Percentiles rank a stretch among this genome's conserved stretches.
phyloP scores from a whole-genome alignment of 2,113 vertebrate genomes.

The Scartelaos histophorus region DNA sequence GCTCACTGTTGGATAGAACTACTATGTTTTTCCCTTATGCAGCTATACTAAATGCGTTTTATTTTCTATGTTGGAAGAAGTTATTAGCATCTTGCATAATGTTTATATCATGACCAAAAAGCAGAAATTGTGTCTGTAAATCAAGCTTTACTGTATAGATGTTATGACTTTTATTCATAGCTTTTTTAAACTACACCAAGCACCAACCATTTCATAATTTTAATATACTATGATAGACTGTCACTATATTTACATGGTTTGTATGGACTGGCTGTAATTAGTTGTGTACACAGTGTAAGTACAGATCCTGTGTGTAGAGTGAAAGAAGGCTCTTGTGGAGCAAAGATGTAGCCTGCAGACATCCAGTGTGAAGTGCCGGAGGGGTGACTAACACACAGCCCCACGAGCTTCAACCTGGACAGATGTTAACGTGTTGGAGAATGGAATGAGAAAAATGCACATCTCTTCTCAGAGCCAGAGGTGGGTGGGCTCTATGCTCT shows the following conservation, averaged over 20 bases:
- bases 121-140: not conserved
- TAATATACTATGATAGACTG: not conserved
- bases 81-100: not conserved
- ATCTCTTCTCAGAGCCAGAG: constrained; percentile 64
- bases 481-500: constrained; percentile 45
- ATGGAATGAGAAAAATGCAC: constrained; percentile 78
- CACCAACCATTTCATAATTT: not conserved
- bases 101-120: not conserved
- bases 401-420: constrained; percentile 61
- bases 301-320: constrained; percentile 34
- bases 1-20: constrained; percentile 50
- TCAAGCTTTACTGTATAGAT: not conserved
- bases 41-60: constrained; percentile 29
- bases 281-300: constrained; percentile 27
- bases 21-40: constrained; percentile 24
- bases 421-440: constrained; percentile 76
- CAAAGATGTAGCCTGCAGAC: constrained; percentile 48
- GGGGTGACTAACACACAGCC: constrained; percentile 53
- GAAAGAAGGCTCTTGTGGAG: constrained; percentile 34
- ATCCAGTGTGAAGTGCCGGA: constrained; percentile 43
- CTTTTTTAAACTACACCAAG: not conserved
- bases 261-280: not conserved
- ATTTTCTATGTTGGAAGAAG: constrained; percentile 1
- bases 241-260: not conserved
- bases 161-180: not conserved